Percentiles rank a stretch among this genome's conserved stretches.
phyloP scores from a whole-genome alignment of 2,797 vertebrate genomes.

The Pseudopleuronectes americanus region DNA sequence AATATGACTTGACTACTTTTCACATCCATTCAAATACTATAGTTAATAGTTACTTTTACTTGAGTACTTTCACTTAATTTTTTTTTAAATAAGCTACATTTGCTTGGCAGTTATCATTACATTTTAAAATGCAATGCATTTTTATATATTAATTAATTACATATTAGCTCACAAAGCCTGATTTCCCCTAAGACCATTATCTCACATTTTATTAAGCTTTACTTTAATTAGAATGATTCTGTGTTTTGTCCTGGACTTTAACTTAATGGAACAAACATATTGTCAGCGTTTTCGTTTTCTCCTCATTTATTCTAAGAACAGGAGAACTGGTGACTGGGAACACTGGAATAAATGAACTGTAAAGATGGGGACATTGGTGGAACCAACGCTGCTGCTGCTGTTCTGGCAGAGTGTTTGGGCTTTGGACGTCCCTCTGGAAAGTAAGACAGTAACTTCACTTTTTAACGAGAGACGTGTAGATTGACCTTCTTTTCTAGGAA shows the following conservation, averaged over 20 bases:
- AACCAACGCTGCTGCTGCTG: conserved; percentile 78
- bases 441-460: conserved; percentile 80
- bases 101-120: no score
- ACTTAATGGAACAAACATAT: no score
- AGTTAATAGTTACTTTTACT: no score
- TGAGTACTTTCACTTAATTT: no score
- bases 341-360: conserved; percentile 62
- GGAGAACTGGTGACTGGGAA: conserved; percentile 30
- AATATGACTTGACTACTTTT: no score
- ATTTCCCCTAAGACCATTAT: no score
- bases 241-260: not conserved
- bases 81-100: no score
- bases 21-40: not conserved
- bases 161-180: no score
- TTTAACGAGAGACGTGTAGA: not conserved
- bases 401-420: conserved; percentile 77
- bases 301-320: conserved; percentile 23
- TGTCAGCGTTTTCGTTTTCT: conserved; percentile 2
- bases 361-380: conserved; percentile 76
- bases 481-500: not conserved
- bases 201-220: no score
- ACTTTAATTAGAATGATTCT: no score
- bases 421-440: conserved; percentile 91
- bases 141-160: no score
- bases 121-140: no score